A percentile compares a stretch with the other conserved stretches of the same genome.
Conservation (phyloP, 2,888 invertebrate genomes). For the Drosophila mercatorum region DNA sequence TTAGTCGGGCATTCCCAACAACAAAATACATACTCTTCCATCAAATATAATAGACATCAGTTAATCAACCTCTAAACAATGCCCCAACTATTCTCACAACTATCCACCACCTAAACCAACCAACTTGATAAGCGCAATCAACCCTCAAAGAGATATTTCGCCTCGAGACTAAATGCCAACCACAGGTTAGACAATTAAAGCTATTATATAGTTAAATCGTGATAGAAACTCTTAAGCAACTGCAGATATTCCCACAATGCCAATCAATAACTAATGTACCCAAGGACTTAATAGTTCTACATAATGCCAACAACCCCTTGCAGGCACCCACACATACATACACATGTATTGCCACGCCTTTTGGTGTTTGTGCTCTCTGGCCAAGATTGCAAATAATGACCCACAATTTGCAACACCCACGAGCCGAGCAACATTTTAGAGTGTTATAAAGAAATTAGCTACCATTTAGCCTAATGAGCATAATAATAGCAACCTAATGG, state of each 20-base stretch:
- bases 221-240: conserved; percentile 16
- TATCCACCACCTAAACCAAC: background rate
- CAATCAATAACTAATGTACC: conserved; percentile 46
- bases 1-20: background rate
- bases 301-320: conserved; percentile 14
- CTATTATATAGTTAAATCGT: conserved; percentile 19
- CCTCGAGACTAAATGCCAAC: background rate
- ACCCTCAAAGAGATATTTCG: background rate
- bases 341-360: background rate
- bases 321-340: conserved; percentile 4
- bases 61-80: background rate
- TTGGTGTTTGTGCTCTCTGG: background rate
- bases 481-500: conserved; percentile 75
- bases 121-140: background rate
- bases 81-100: background rate
- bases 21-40: too few species aligned
- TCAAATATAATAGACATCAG: background rate
- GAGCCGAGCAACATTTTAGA: conserved; percentile 61
- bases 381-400: conserved; percentile 49
- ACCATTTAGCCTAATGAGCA: conserved; percentile 73
- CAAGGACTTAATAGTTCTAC: conserved; percentile 30
- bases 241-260: conserved; percentile 41
- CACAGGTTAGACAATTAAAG: conserved; percentile 10
- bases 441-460: conserved; percentile 78
- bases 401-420: conserved; percentile 60